Evolutionary conservation across 2,888 invertebrate species (phyloP), one percentile per base, ranked within the genome.

Genomic region (Agrochola lota): DNA sequence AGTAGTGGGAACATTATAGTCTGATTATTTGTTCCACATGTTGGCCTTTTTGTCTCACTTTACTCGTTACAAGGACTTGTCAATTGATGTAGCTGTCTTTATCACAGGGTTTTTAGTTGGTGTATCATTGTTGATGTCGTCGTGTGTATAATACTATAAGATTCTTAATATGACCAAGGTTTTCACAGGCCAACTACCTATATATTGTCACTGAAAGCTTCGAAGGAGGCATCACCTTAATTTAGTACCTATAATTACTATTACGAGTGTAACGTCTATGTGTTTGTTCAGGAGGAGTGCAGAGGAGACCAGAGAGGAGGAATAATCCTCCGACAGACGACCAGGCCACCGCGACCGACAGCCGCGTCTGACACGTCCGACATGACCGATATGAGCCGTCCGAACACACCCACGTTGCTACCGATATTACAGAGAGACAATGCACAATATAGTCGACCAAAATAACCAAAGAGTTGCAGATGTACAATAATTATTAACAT

Each of bases 241-340:
- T n/a, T 5, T n/a, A 6, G n/a, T n/a, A 57, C 57, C n/a, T n/a
- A 12, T n/a, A 57, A 3, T 15, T 26, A 59, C 59, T 17, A 59
- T 59, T n/a, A 12, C 12, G 2, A 59, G 1, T 49, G 23, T 35
- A 69, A 57, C n/a, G 3, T 17, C 7, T 35, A 11, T 63, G 7
- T 81, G 8, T 80, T 63, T 63, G 46, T 75, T 0, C 43, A 85
- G 85, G 66, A 74, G 87, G 73, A 85, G 78, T 66, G 77, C 81
- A 12, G 87, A 81, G 17, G 81, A 78, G 26, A 66, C 64, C 70
- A 55, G 73, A 59, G 62, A 77, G 63, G 74, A 79, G 26, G 71
- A 80, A 49, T 87, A 80, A 66, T 55, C 49, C 52, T 40, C 71
- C 46, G 30, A 57, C 59, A 70, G 59, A 81, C 71, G 75, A 87